Conservation (phyloP, 1,140 invertebrate genomes). For the Bicyclus anynana region DNA sequence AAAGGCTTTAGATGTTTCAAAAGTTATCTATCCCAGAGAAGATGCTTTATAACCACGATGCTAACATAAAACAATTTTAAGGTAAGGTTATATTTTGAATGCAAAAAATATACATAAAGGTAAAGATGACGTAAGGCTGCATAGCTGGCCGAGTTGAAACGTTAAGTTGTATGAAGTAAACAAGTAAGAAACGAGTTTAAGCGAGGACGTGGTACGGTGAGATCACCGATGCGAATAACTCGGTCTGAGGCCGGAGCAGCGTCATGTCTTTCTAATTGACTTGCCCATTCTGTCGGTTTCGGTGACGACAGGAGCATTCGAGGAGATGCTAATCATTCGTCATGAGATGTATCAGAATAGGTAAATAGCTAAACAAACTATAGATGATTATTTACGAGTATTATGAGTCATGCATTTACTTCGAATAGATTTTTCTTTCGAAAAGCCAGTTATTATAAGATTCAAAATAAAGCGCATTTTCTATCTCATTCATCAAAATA, state of each 20-base stretch:
- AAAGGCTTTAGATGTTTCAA: too few relatives aligned
- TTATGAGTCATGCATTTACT: too few relatives aligned
- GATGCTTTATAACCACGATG: too few relatives aligned
- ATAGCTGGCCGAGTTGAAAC: slow-evolving; percentile 46
- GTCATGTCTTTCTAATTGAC: slow-evolving; percentile 66
- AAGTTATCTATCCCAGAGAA: too few relatives aligned
- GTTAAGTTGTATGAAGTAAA: slow-evolving; percentile 66
- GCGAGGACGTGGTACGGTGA: slow-evolving; percentile 69
- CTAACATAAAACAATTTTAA: too few relatives aligned
- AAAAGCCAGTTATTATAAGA: too few relatives aligned
- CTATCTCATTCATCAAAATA: too few relatives aligned
- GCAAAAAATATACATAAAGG: slow-evolving; percentile 9
- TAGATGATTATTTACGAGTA: too few relatives aligned
- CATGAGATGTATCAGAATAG: too few relatives aligned
- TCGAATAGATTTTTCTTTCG: too few relatives aligned
- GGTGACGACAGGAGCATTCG: background rate
- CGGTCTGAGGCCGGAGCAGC: slow-evolving; percentile 56
- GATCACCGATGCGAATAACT: slow-evolving; percentile 65
- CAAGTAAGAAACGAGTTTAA: slow-evolving; percentile 71
- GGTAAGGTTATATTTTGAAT: background rate
- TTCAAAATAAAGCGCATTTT: too few relatives aligned
- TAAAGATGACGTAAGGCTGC: slow-evolving; percentile 51
- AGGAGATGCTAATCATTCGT: background rate
- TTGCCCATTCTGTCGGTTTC: slow-evolving; percentile 33
- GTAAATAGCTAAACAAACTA: too few relatives aligned